phyloP scores from a whole-genome alignment of 1,140 invertebrate genomes.

The Drosophila orena region DNA sequence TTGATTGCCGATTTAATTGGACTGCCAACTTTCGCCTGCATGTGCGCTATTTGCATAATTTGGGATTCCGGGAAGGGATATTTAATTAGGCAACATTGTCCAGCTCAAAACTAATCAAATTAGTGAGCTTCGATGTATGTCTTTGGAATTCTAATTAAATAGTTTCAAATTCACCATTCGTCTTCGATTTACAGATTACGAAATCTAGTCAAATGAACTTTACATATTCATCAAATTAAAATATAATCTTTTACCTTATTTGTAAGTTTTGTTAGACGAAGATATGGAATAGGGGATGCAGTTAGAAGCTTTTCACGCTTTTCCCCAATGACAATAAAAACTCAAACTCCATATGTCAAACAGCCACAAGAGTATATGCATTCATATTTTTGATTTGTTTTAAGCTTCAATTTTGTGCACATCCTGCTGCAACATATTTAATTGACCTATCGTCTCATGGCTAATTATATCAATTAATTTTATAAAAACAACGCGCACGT shows the following conservation, averaged over 20 bases:
- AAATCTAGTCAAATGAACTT: not conserved
- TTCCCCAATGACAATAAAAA: slow-evolving; percentile 4
- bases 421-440: slow-evolving; percentile 23
- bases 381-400: slow-evolving; percentile 23
- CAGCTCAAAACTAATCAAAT: slow-evolving; percentile 13
- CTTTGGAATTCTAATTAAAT: not conserved
- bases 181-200: not conserved
- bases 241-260: not conserved
- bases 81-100: slow-evolving; percentile 42
- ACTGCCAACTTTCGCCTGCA: slow-evolving; percentile 39
- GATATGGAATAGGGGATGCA: not conserved
- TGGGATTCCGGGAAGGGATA: not conserved
- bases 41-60: slow-evolving; percentile 54
- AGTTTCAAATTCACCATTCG: not conserved
- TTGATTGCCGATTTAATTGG: slow-evolving; percentile 56
- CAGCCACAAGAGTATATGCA: slow-evolving; percentile 16
- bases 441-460: slow-evolving; percentile 14
- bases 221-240: not conserved
- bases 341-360: slow-evolving; percentile 20
- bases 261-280: no score
- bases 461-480: slow-evolving; percentile 18
- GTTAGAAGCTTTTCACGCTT: not conserved
- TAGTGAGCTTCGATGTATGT: not conserved
- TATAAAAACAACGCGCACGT: slow-evolving; percentile 20
- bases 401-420: slow-evolving; percentile 18